Conservation (phyloP, 1,140 invertebrate genomes). For the Lysiphlebus fabarum region DNA sequence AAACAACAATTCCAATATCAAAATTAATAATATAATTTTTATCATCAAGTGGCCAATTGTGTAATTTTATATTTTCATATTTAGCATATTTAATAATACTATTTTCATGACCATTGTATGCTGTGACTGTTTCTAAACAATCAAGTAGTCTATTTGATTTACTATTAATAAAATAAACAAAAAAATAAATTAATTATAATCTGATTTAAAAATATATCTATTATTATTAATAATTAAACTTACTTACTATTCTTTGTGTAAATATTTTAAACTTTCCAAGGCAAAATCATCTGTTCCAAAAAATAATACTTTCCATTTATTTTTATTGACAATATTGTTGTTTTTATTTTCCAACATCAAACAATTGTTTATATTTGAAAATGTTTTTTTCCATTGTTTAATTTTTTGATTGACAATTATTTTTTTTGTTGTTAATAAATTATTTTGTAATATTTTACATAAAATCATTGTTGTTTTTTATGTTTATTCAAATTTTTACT, state of each 20-base stretch:
- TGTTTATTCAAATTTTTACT: too few species aligned
- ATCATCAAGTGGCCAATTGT: slow-evolving; percentile 58
- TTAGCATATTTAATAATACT: slow-evolving; percentile 56
- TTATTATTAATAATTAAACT: slow-evolving; percentile 18
- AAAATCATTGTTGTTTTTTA: too few species aligned
- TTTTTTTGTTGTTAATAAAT: too few species aligned
- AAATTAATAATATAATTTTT: slow-evolving; percentile 44
- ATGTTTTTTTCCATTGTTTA: too few species aligned
- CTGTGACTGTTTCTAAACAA: slow-evolving; percentile 62
- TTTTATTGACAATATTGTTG: not conserved
- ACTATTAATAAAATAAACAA: slow-evolving; percentile 19
- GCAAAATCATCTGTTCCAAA: slow-evolving; percentile 70
- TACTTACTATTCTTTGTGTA: slow-evolving; percentile 56
- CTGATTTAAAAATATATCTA: slow-evolving; percentile 4
- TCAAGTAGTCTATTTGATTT: slow-evolving; percentile 30
- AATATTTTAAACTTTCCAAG: slow-evolving; percentile 58
- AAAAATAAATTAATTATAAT: slow-evolving; percentile 22
- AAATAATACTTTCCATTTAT: slow-evolving; percentile 62
- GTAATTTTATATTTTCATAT: slow-evolving; percentile 51
- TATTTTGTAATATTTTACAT: too few species aligned
- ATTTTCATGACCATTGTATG: slow-evolving; percentile 55
- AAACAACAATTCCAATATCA: slow-evolving; percentile 68
- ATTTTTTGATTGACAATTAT: too few species aligned
- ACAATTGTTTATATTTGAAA: too few species aligned
- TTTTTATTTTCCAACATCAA: too few species aligned